Evolutionary conservation across 2,113 vertebrate species (phyloP), one percentile per base, ranked within the genome.

Genomic region (Mustelus asterias): DNA sequence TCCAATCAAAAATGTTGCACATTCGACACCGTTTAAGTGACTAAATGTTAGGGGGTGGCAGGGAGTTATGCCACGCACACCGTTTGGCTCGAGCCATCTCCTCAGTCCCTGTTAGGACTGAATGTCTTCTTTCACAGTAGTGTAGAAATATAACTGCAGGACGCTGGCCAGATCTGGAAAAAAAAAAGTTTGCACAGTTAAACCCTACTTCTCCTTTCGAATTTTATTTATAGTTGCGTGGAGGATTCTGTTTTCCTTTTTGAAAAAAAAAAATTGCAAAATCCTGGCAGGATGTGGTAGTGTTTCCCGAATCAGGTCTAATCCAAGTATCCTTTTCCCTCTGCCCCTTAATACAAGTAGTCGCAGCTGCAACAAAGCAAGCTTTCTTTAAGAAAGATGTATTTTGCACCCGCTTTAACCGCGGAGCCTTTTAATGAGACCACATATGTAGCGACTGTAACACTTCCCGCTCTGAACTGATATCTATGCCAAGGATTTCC

Each of bases 61-160:
- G n/a, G 67, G 29, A 48, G 9, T 72, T 54, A 76, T 72, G 37
- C 94, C 41, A 44, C 41, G 94, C 41, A 44, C 37, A 29, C 70
- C 26, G 33, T 70, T 72, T 69, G 69, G 26, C 16, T 33, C 13
- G 69, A 54, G 67, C 41, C 41, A 72, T 95, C 44, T 16, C 69
- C 0, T 72, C 60, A 63, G 60, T 48, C 24, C 92, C 94, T 95
- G 24, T 95, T 95, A 3, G 9, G 9, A 72, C 65, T 95, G 93
- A 95, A 95, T 95, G 41, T 41, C 93, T 72, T 48, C 93, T 95
- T 95, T 95, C 67, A 95, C 67, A 69, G 18, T 26, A 54, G 88
- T 11, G 48, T 3, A 69, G n/a, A 41, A 94, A 94, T 94, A 94
- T 70, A 18, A 48, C 13, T 70, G 29, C 54, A 70, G 94, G 69